Conservation (phyloP, 2,797 vertebrate species). For the Liparis tanakae region DNA sequence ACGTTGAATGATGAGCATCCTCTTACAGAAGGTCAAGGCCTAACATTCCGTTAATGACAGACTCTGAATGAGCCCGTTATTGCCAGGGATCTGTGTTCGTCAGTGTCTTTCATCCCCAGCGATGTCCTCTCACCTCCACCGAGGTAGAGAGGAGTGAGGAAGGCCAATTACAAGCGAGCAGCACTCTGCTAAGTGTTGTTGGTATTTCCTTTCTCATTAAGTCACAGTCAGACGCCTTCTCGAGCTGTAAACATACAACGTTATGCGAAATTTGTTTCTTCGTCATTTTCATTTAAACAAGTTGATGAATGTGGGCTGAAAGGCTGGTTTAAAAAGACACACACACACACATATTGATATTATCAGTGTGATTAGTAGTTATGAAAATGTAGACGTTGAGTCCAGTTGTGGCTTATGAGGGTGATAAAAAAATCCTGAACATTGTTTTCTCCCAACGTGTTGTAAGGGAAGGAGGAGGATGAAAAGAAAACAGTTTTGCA, state of each 20-base stretch:
- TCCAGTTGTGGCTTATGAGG: no score
- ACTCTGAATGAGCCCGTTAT: slow-evolving; percentile 43
- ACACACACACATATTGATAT: not conserved
- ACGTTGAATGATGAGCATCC: not conserved
- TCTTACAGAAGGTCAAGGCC: slow-evolving; percentile 27
- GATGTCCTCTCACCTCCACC: slow-evolving; percentile 31
- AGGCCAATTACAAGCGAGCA: slow-evolving; percentile 62
- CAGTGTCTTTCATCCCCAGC: slow-evolving; percentile 27
- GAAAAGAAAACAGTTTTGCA: slow-evolving; percentile 13
- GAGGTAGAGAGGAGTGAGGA: slow-evolving; percentile 26
- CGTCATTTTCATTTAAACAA: slow-evolving; percentile 18
- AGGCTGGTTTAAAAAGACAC: not conserved
- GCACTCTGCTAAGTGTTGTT: slow-evolving; percentile 60
- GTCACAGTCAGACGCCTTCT: slow-evolving; percentile 64
- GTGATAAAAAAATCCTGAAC: no score
- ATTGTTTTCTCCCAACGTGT: not conserved
- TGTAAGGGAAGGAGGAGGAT: not conserved
- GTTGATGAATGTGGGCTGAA: slow-evolving; percentile 2
- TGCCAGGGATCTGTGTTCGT: slow-evolving; percentile 51
- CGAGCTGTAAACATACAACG: slow-evolving; percentile 56
- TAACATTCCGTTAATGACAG: slow-evolving; percentile 15
- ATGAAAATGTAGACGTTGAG: not conserved
- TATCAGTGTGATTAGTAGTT: not conserved
- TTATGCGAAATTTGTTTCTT: slow-evolving; percentile 34
- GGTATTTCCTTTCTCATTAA: slow-evolving; percentile 70